These are phyloP conservation scores for Castor canadensis DNA, from an alignment of 2,113 vertebrate species.

Conservation along the genomic window DNA sequence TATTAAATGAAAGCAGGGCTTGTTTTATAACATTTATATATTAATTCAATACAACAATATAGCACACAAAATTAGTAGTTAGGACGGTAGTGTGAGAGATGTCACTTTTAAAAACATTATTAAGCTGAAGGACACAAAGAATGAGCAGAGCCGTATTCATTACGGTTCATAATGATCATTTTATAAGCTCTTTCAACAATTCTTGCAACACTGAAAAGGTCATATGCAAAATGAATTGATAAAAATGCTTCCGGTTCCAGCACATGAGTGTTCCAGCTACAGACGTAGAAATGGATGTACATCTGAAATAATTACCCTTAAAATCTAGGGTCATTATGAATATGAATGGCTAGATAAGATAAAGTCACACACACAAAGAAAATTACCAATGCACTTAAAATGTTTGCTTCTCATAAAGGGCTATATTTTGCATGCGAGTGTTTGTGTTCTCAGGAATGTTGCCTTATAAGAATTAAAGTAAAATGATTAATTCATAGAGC, in stretches of 20 bases:
- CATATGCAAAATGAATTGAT: conserved; percentile 4
- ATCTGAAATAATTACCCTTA: not conserved
- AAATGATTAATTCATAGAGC: not conserved
- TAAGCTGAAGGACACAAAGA: not conserved
- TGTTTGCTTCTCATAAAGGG: not conserved
- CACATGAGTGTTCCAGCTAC: not conserved
- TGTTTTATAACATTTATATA: not conserved
- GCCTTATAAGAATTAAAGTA: not conserved
- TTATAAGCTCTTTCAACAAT: conserved; percentile 17
- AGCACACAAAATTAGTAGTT: not conserved
- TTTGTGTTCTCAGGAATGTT: not conserved
- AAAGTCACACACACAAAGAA: not conserved
- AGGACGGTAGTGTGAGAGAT: not conserved
- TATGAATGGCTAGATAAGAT: not conserved
- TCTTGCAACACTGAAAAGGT: conserved; percentile 7
- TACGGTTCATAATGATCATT: conserved; percentile 30
- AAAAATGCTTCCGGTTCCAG: not conserved
- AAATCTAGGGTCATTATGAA: not conserved
- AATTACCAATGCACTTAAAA: not conserved
- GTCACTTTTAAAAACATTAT: not conserved
- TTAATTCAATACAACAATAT: not conserved
- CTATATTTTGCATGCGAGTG: not conserved
- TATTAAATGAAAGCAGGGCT: not conserved
- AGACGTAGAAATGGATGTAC: not conserved
- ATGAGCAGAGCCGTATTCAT: not conserved